Base-by-base conservation (phyloP, 2,888 invertebrate species). In the Odiellus spinosus region DNA sequence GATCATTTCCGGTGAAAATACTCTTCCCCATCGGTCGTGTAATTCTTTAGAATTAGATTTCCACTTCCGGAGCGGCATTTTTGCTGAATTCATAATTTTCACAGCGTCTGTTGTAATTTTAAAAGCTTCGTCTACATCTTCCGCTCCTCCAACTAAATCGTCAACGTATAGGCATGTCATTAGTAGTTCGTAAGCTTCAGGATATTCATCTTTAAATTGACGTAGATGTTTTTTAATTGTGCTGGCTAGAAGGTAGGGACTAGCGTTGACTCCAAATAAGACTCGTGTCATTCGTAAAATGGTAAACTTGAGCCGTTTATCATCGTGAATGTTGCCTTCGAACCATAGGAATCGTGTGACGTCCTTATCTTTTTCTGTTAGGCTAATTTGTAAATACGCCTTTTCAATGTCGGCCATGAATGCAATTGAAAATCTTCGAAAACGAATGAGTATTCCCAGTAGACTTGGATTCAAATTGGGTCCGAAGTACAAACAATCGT, bases 391-490 rank as follows among this genome's bases (percentile, higher is more conserved):
- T 32, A 43, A 35, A 40, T 45, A 51, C 11, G 48, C 44, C 12
- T 52, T 21, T n/a, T 50, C 42, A n/a, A 47, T 46, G 40, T 51
- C 48, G 15, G 40, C 44, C 14, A 32, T 46, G 40, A 51, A 40
- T 6, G 47, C 49, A 2, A 47, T 12, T 39, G 34, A 39, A 35
- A 50, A 36, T 14, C 40, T 61, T 40, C 44, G 19, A n/a, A 50
- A 44, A 3, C 17, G 14, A 8, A 42, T 33, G 20, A 49, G 41
- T 12, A 38, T 46, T 19, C 12, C 36, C 1, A 42, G 19, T 38
- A 49, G 32, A 18, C 32, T 38, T 1, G 46, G 44, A 20, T 42
- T 36, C 17, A 45, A 34, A 34, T 48, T 36, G 8, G 45, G 45
- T 32, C 45, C 45, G 18, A 11, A 26, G 10, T 36, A 36, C 21